A percentile compares a stretch with the other conserved stretches of the same genome.
These are phyloP conservation scores for Salvelinus sp. DNA, from an alignment of 2,113 vertebrate genomes.

Conservation along the genomic window DNA sequence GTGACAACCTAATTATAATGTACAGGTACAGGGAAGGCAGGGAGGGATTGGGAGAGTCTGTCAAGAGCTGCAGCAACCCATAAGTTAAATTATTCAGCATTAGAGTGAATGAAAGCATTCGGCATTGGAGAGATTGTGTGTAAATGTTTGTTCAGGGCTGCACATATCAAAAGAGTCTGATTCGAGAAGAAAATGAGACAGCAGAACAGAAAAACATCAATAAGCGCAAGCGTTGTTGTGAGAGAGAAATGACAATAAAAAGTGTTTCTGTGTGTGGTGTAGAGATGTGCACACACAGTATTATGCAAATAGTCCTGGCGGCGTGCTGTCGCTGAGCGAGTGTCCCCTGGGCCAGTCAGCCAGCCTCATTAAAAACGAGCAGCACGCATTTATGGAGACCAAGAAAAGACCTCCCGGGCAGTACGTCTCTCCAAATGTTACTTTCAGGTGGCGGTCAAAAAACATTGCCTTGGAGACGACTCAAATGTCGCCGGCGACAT, in stretches of 20 bases:
- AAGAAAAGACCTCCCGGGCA: conserved; percentile 67
- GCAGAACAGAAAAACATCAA: conserved; percentile 49
- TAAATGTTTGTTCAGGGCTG: conserved; percentile 47
- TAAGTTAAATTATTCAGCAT: conserved; percentile 17
- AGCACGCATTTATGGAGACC: conserved; percentile 33
- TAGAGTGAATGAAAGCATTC: conserved; percentile 51
- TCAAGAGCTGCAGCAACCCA: neutral
- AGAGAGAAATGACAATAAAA: conserved; percentile 56
- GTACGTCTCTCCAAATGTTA: conserved; percentile 65
- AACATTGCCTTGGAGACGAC: conserved; percentile 69
- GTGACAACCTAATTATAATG: too few species aligned
- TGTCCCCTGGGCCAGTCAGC: conserved; percentile 71
- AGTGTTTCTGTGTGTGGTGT: conserved; percentile 58
- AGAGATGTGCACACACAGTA: conserved; percentile 44
- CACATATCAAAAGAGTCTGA: conserved; percentile 42
- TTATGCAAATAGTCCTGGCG: conserved; percentile 77
- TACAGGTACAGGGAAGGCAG: neutral
- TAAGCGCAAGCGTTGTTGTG: conserved; percentile 36
- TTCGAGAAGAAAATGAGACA: conserved; percentile 49
- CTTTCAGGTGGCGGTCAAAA: conserved; percentile 72
- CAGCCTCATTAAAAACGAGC: conserved; percentile 75
- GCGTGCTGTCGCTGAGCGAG: conserved; percentile 68
- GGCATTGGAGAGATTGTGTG: conserved; percentile 41
- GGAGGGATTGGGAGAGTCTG: neutral
- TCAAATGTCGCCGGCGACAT: conserved; percentile 67